Evolutionary conservation across 2,888 invertebrate species (phyloP), one percentile per base, ranked within the genome.

Genomic region (Phytoseiulus persimilis): DNA sequence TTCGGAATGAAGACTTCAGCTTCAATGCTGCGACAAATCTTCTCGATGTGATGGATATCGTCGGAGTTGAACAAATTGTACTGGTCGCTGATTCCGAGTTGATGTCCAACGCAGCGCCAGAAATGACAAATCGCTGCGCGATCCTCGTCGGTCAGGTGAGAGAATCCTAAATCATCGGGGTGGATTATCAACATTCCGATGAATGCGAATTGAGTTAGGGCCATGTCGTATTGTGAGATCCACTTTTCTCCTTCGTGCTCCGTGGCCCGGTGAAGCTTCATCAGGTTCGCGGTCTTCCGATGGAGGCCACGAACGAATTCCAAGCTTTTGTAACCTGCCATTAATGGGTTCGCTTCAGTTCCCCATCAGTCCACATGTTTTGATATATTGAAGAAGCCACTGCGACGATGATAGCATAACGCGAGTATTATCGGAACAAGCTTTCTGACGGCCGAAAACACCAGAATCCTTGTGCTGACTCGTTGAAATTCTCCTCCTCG

Each of bases 191-290:
- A 93, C 91, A 95, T 95, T 0, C 96, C 97, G 92, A 97, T 94
- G 92, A 97, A 97, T 3, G 96, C 97, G 92, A 96, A 96, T 93
- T 96, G 96, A 0, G 97, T 96, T 23, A 97, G 92, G 0, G 95
- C 95, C 94, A 97, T 94, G 92, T 97, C 96, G 91, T 95, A 94
- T 92, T 97, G 97, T 0, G 95, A 95, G 83, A 97, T 87, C 87
- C 87, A 87, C 87, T 39, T 45, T 5, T 87, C 87, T 87, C 39
- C 39, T 28, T 87, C 87, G 32, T 28, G n/a, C 87, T 14, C 5
- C 33, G 33, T 2, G 18, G 87, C 39, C 5, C 87, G 87, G 11
- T 87, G 87, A 5, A 39, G 31, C 23, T 28, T 45, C 87, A 87
- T 87, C 2, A 45, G 28, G 28, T 28, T 33, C 9, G 87, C 87